These are phyloP conservation scores for Ligdia adustata DNA, from an alignment of 2,888 invertebrate species.

Conservation along the genomic window DNA sequence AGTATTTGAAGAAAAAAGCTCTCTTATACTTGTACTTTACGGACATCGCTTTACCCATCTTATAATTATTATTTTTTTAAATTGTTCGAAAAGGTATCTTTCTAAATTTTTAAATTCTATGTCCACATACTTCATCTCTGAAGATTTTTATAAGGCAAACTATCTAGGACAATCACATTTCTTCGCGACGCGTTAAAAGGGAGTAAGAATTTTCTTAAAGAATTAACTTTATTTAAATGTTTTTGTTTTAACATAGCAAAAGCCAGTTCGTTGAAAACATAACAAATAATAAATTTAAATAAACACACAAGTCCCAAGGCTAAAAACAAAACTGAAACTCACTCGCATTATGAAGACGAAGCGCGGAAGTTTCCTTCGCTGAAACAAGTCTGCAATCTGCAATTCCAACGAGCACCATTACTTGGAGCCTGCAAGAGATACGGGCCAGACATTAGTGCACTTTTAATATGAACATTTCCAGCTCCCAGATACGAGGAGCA, in stretches of 20 bases:
- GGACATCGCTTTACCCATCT: no score
- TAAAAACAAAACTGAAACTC: constrained; percentile 7
- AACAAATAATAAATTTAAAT: background rate
- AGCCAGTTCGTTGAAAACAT: background rate
- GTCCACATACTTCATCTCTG: no score
- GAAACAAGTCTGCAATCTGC: constrained; percentile 24
- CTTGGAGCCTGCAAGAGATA: constrained; percentile 28
- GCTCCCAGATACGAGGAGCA: constrained; percentile 1
- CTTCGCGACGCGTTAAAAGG: no score
- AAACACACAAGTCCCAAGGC: background rate
- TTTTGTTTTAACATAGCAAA: background rate
- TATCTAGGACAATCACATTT: no score
- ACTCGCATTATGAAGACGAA: constrained; percentile 12
- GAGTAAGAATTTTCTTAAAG: no score
- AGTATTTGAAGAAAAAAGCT: no score
- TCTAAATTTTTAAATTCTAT: no score
- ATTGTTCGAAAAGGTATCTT: no score
- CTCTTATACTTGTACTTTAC: no score
- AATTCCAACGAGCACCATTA: constrained; percentile 32
- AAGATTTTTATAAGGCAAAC: no score
- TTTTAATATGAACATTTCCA: constrained; percentile 29
- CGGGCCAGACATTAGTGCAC: constrained; percentile 20
- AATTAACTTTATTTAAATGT: no score
- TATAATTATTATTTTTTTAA: no score
- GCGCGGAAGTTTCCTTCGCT: constrained; percentile 6